phyloP scores from a whole-genome alignment of 2,113 vertebrate species.

The Brevimyrus niger region DNA sequence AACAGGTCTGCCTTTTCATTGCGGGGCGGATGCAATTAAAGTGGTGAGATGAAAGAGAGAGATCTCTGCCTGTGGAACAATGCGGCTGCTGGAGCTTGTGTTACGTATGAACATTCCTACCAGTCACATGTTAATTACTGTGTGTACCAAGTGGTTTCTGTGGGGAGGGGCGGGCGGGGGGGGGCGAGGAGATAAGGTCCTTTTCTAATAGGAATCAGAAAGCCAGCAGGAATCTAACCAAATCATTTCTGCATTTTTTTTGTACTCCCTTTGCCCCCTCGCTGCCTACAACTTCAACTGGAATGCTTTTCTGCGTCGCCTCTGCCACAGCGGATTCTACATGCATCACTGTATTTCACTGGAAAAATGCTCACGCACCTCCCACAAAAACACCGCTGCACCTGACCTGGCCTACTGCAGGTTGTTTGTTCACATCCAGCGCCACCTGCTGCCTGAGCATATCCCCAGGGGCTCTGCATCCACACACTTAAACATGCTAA shows the following conservation, averaged over 20 bases:
- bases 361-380: neutral
- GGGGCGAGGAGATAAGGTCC: neutral
- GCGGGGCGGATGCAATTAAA: constrained; percentile 6
- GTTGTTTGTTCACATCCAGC: neutral
- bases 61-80: neutral
- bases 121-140: neutral
- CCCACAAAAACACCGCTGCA: neutral
- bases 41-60: neutral
- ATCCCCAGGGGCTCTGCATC: neutral
- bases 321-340: neutral
- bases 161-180: neutral
- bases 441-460: neutral
- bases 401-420: neutral
- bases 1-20: neutral
- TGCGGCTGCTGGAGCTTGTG: neutral
- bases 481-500: neutral
- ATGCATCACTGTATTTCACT: neutral
- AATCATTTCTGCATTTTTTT: neutral
- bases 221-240: neutral
- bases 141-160: neutral
- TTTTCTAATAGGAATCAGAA: neutral
- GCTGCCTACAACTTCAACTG: neutral
- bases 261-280: neutral
- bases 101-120: neutral
- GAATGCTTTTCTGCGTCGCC: neutral